These are phyloP conservation scores for Perizoma affinitatum DNA, from an alignment of 2,888 invertebrate species.

Conservation along the genomic window DNA sequence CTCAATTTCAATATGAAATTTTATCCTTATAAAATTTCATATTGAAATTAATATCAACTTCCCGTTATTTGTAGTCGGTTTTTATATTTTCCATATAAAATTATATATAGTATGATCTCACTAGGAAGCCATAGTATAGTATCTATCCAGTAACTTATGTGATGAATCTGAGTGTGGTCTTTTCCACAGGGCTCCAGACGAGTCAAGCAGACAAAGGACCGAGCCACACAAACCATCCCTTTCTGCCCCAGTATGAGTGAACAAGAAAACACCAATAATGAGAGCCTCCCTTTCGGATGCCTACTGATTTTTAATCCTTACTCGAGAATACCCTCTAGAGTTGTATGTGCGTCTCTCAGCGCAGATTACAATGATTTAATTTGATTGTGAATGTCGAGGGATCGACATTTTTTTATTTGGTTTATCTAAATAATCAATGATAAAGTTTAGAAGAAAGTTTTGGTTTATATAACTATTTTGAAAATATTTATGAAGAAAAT, in stretches of 20 bases:
- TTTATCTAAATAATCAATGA: neutral
- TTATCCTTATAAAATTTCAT: too few species aligned
- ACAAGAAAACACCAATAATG: neutral
- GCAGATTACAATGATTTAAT: neutral
- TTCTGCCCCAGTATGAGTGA: slow-evolving; percentile 2
- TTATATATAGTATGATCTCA: too few species aligned
- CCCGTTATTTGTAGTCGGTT: too few species aligned
- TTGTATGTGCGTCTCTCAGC: slow-evolving; percentile 11
- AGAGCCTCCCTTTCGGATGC: slow-evolving; percentile 8
- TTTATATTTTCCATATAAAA: too few species aligned
- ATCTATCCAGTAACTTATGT: too few species aligned
- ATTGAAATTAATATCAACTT: too few species aligned
- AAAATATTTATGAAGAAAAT: too few species aligned
- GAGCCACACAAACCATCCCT: slow-evolving; percentile 8
- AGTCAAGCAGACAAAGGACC: neutral
- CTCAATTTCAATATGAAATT: too few species aligned
- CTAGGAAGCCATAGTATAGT: too few species aligned
- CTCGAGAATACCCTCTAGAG: slow-evolving; percentile 10
- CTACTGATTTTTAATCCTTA: slow-evolving; percentile 8
- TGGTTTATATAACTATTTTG: neutral
- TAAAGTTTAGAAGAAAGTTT: slow-evolving; percentile 4
- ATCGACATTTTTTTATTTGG: slow-evolving; percentile 3
- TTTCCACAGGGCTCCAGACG: neutral
- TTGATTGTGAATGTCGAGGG: neutral
- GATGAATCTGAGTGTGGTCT: too few species aligned